Evolutionary conservation across 2,888 invertebrate genomes (phyloP).

Genomic region (Orchesellides sinensis): DNA sequence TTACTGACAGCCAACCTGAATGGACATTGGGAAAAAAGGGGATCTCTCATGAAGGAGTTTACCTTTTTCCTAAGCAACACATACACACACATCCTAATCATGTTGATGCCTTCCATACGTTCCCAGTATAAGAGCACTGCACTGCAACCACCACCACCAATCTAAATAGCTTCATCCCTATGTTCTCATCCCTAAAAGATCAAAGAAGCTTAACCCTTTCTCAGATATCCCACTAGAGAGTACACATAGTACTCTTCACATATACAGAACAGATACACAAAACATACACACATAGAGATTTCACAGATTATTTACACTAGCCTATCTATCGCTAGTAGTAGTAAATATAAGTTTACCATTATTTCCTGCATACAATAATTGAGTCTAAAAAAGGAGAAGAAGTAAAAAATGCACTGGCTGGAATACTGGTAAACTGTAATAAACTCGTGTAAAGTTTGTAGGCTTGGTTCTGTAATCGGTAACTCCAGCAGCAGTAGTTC

Average conservation of each 20-base stretch:
- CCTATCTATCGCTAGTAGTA: conserved; percentile 34
- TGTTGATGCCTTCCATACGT: background rate
- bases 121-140: background rate
- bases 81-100: background rate
- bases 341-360: conserved; percentile 56
- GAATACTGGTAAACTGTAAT: conserved; percentile 60
- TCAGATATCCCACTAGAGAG: conserved; percentile 8
- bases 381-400: conserved; percentile 40
- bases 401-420: conserved; percentile 68
- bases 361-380: conserved; percentile 63
- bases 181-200: conserved; percentile 40
- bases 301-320: conserved; percentile 61
- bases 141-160: conserved; percentile 31
- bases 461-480: conserved; percentile 7
- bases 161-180: conserved; percentile 59
- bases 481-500: background rate
- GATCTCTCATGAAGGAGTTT: conserved; percentile 17
- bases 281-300: conserved; percentile 28
- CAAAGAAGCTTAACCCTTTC: conserved; percentile 48
- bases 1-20: conserved; percentile 43
- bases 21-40: conserved; percentile 41
- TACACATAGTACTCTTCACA: conserved; percentile 11
- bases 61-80: conserved; percentile 11
- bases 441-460: background rate
- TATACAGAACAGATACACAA: conserved; percentile 15